phyloP scores from a whole-genome alignment of 2,797 vertebrate genomes.

The Takifugu ocellatus region DNA sequence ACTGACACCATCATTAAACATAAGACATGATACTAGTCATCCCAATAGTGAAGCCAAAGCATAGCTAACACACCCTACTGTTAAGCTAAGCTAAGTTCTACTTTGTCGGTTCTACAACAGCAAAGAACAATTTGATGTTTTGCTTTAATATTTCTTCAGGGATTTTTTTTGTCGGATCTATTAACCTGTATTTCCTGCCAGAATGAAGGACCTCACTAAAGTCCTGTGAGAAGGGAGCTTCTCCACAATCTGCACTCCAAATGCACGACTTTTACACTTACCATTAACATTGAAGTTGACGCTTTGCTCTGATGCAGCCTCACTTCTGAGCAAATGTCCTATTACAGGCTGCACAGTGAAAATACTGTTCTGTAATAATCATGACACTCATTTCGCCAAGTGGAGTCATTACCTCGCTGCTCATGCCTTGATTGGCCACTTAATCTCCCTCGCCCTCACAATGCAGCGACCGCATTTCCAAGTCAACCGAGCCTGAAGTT shows the following conservation, averaged over 20 bases:
- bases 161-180: constrained; percentile 7
- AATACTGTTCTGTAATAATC: constrained; percentile 54
- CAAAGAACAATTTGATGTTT: too few species aligned
- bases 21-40: too few species aligned
- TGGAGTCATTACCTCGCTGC: constrained; percentile 72
- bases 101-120: too few species aligned
- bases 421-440: constrained; percentile 76
- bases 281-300: background rate
- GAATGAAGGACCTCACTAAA: constrained; percentile 9
- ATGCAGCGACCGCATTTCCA: constrained; percentile 56
- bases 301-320: constrained; percentile 36
- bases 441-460: constrained; percentile 69
- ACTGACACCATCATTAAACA: too few species aligned
- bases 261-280: too few species aligned
- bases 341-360: constrained; percentile 45
- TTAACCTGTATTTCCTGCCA: background rate
- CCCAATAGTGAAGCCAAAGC: background rate
- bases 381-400: constrained; percentile 60
- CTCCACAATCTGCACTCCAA: too few species aligned
- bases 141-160: background rate
- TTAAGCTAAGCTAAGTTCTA: too few species aligned
- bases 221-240: constrained; percentile 22
- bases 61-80: too few species aligned
- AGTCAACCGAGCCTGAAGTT: constrained; percentile 50
- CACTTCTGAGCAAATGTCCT: constrained; percentile 32